Conservation (phyloP, 2,797 vertebrate species). For the Gadopsis marmoratus region DNA sequence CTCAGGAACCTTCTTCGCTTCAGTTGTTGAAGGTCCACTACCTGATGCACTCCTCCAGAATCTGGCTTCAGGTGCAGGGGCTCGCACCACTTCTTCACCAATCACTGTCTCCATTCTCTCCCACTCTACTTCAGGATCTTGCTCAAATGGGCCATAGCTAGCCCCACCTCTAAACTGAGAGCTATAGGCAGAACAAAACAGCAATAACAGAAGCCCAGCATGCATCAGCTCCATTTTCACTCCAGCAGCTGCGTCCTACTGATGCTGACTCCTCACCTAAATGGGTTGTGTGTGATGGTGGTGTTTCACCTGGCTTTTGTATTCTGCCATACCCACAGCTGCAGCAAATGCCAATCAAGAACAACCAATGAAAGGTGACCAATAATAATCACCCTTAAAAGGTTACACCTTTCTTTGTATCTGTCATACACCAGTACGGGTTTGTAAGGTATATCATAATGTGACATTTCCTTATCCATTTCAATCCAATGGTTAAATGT, state of each 20-base stretch:
- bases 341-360: constrained; percentile 48
- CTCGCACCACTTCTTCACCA: neutral
- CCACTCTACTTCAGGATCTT: constrained; percentile 48
- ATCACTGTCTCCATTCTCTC: constrained; percentile 3
- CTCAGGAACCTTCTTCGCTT: constrained; percentile 37
- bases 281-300: accelerated
- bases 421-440: neutral
- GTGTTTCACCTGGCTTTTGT: constrained; percentile 37
- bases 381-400: neutral
- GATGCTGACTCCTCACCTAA: neutral
- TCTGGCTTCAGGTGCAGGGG: neutral
- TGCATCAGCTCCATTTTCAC: constrained; percentile 57
- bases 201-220: constrained; percentile 42
- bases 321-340: constrained; percentile 50
- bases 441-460: neutral
- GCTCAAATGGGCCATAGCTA: neutral
- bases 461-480: neutral
- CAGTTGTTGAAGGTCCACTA: neutral
- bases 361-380: constrained; percentile 42
- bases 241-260: neutral
- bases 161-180: neutral
- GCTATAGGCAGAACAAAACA: constrained; percentile 29
- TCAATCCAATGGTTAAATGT: neutral
- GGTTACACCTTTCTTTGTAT: neutral
- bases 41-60: neutral